phyloP scores from a whole-genome alignment of 2,888 invertebrate genomes.

The Mythimna vitellina region DNA sequence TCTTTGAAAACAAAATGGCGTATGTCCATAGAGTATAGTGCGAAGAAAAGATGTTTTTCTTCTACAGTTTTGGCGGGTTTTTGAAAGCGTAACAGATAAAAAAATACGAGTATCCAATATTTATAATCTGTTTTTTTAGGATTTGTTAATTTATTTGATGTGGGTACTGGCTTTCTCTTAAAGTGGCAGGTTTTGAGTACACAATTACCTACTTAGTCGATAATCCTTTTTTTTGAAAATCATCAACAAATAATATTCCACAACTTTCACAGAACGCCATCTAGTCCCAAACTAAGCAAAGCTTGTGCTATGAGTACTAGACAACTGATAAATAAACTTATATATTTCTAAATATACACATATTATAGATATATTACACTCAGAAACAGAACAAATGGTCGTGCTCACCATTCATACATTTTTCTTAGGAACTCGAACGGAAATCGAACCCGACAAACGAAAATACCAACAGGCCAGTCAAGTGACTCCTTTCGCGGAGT shows the following conservation, averaged over 20 bases:
- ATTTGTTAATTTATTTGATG: conserved; percentile 37
- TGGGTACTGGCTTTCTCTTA: conserved; percentile 28
- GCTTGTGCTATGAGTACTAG: no score
- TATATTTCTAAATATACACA: no score
- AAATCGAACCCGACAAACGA: no score
- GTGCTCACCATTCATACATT: no score
- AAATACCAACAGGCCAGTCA: no score
- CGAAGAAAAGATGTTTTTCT: conserved; percentile 49
- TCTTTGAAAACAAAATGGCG: conserved; percentile 63
- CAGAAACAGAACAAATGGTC: no score
- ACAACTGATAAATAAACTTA: no score
- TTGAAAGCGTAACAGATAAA: conserved; percentile 73
- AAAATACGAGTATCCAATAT: conserved; percentile 71
- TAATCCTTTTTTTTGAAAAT: background rate
- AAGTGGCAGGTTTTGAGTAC: background rate
- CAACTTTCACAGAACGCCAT: no score
- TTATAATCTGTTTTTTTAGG: conserved; percentile 55
- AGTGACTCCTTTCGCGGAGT: no score
- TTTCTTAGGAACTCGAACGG: no score
- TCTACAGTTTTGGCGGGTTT: conserved; percentile 46
- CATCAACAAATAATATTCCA: background rate
- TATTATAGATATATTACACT: no score
- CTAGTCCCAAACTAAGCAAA: no score
- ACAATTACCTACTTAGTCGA: background rate
- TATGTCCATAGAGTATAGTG: conserved; percentile 50